Evolutionary conservation across 2,797 vertebrate genomes (phyloP).

Genomic region (Hafferia zeledoni): DNA sequence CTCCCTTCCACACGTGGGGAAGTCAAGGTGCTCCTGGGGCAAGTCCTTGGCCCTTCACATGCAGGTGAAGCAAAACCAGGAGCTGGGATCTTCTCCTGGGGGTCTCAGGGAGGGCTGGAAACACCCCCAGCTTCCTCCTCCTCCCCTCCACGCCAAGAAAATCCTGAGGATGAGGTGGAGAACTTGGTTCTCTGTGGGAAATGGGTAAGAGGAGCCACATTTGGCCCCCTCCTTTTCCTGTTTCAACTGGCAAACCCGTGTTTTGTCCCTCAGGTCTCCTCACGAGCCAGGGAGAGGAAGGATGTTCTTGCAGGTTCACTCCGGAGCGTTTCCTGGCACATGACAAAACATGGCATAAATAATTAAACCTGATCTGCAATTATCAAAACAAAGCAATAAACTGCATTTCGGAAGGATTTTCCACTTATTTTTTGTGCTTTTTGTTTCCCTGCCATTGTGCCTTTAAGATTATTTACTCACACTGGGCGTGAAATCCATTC

Average conservation of each 20-base stretch:
- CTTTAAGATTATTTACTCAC: background rate
- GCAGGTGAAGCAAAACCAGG: background rate
- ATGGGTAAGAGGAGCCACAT: rapidly evolving
- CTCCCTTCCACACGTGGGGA: background rate
- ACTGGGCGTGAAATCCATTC: background rate
- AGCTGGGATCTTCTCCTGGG: background rate
- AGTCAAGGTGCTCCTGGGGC: background rate
- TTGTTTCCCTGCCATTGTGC: background rate
- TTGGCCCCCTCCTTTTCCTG: background rate
- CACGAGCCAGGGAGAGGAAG: background rate
- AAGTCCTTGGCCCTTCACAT: background rate
- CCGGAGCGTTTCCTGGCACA: background rate
- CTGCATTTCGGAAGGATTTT: background rate
- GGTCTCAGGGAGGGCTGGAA: background rate
- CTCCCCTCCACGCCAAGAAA: background rate
- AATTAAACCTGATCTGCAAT: conserved; percentile 22
- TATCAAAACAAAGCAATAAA: conserved; percentile 21
- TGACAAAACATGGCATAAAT: background rate
- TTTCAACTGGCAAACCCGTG: background rate
- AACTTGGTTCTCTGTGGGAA: background rate
- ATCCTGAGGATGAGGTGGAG: background rate
- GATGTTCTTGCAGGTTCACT: background rate
- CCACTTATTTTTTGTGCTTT: background rate
- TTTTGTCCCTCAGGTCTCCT: background rate
- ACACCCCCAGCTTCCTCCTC: background rate